Evolutionary conservation across 1,140 invertebrate species (phyloP), one percentile per base, ranked within the genome.

Genomic region (Agraylea sexmaculata): DNA sequence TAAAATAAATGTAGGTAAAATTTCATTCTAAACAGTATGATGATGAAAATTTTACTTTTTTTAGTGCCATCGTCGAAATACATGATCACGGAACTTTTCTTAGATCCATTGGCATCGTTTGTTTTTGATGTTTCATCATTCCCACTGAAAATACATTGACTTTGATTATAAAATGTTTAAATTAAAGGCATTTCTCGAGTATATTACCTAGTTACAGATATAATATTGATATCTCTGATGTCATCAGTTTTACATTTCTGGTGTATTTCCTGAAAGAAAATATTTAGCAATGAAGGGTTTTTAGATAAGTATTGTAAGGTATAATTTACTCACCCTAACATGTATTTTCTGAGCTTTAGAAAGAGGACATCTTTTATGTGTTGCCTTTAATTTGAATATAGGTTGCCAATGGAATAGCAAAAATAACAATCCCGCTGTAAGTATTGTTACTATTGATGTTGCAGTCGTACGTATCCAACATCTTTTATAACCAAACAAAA

Each of bases 381-480:
- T 89, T 2, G 75, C 69, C 40, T 82, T 77, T 13, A 93, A 64
- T 51, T 79, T 69, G 62, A 83, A 74, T 35, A 77, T 77, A 1
- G 87, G 86, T 60, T 77, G 82, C 88, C 89, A 94, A 57, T 91
- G 83, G 57, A 89, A 81, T 25, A 92, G 54, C 21, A 94, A 64
- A 19, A 83, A 71, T 4, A 91, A 62, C 5, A 85, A 53, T 18
- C 89, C 89, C 12, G 70, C 61, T 7, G 79, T 82, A 7, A 86
- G 32, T 2, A 80, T 49, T 2, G 57, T 56, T 0, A 59, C 18
- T n/a, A 56, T 41, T 43, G 61, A 58, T 1, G 59, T 51, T 18
- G 64, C 16, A 3, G 58, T 36, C 2, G 49, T 51, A 37, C 60
- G 56, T 54, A 55, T 60, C 42, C 56, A 39, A 19, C 52, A 59